These are phyloP conservation scores for Spea multiplicata DNA, from an alignment of 2,113 vertebrate genomes.

Conservation along the genomic window DNA sequence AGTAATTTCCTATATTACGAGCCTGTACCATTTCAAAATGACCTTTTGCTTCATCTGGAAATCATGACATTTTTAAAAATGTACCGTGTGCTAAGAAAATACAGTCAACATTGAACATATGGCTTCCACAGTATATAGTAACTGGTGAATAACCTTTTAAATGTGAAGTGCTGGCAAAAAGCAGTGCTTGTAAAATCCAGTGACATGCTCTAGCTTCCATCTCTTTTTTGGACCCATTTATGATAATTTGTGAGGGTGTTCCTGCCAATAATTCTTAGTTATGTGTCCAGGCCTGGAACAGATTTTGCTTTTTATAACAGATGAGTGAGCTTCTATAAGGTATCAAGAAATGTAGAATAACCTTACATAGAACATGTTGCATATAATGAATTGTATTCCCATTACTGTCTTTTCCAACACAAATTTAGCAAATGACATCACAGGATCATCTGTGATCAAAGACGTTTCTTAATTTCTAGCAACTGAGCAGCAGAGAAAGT, in stretches of 20 bases:
- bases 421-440: too few species aligned
- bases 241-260: neutral
- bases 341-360: too few species aligned
- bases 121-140: neutral
- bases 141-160: slow-evolving; percentile 1
- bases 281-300: neutral
- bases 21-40: neutral
- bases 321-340: too few species aligned
- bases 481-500: too few species aligned
- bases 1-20: neutral
- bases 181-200: too few species aligned
- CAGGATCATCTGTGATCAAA: too few species aligned
- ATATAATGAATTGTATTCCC: too few species aligned
- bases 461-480: too few species aligned
- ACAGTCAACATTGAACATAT: neutral
- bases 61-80: neutral
- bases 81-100: neutral
- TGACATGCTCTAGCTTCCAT: too few species aligned
- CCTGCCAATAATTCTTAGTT: slow-evolving; percentile 2
- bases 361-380: too few species aligned
- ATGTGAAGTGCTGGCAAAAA: neutral
- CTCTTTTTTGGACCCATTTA: neutral
- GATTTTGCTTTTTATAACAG: slow-evolving; percentile 2
- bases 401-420: too few species aligned
- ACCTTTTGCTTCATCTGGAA: neutral